These are phyloP conservation scores for Apamea anceps DNA, from an alignment of 2,888 invertebrate genomes.

Conservation along the genomic window DNA sequence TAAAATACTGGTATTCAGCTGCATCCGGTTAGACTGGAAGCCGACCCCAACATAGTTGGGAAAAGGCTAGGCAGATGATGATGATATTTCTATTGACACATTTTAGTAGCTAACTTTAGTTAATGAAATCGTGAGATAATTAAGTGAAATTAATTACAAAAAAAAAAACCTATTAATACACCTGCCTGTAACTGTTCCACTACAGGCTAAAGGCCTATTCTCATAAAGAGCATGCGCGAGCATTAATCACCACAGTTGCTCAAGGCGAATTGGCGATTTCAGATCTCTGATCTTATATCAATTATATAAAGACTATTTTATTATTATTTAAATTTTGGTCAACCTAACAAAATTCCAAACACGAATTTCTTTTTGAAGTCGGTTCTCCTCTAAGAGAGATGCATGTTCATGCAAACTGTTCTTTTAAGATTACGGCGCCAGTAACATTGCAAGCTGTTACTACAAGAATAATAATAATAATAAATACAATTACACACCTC, in stretches of 20 bases:
- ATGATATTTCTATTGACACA: neutral
- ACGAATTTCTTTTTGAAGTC: neutral
- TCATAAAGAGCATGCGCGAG: too few species aligned
- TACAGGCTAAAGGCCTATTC: neutral
- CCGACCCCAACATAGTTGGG: too few species aligned
- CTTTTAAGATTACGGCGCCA: conserved; percentile 2
- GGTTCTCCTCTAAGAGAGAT: neutral
- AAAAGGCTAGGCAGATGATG: too few species aligned
- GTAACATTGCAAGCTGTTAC: conserved; percentile 6
- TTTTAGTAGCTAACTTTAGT: too few species aligned
- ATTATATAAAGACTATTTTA: neutral
- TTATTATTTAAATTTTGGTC: too few species aligned
- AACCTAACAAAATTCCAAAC: neutral
- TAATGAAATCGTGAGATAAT: conserved; percentile 1
- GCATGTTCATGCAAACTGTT: conserved; percentile 3
- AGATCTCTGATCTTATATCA: neutral
- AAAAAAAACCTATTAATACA: neutral
- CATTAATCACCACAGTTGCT: neutral
- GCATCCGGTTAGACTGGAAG: too few species aligned
- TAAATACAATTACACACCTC: too few species aligned
- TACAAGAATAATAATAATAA: too few species aligned
- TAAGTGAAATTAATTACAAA: neutral
- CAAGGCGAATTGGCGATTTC: neutral
- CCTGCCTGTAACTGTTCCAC: neutral
- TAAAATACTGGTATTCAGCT: too few species aligned